phyloP scores from a whole-genome alignment of 2,797 vertebrate genomes.

The Acridotheres tristis region DNA sequence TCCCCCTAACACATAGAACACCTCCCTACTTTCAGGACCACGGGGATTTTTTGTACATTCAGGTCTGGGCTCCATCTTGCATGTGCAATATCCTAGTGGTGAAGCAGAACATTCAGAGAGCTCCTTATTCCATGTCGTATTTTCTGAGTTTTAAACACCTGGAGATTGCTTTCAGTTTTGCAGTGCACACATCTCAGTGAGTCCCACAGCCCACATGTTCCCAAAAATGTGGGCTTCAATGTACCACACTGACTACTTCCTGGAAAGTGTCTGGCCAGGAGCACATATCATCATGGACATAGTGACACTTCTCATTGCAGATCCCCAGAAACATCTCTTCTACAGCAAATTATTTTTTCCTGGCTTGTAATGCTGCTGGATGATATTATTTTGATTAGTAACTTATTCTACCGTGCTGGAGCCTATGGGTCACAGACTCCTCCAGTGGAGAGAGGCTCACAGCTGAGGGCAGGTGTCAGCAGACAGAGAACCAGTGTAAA shows the following conservation, averaged over 20 bases:
- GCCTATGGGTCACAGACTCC: not conserved
- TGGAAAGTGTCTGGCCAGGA: not conserved
- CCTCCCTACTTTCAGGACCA: not conserved
- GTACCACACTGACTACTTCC: not conserved
- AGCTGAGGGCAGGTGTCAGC: constrained; percentile 27
- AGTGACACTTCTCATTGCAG: not conserved
- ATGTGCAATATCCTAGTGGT: not conserved
- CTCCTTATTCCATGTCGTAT: not conserved
- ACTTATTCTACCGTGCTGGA: not conserved
- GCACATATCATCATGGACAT: not conserved
- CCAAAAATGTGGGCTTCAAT: not conserved
- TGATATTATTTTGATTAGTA: constrained; percentile 23
- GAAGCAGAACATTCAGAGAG: not conserved
- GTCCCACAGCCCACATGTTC: not conserved
- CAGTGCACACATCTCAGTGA: not conserved
- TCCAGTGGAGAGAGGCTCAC: not conserved
- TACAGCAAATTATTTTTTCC: not conserved
- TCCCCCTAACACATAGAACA: accelerated
- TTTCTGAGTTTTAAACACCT: not conserved
- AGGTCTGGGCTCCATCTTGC: not conserved
- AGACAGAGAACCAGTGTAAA: not conserved
- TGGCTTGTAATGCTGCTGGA: not conserved
- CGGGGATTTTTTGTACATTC: not conserved
- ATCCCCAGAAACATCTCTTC: not conserved
- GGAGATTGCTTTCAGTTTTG: not conserved